Percentiles rank a stretch among this genome's conserved stretches.
Conservation (phyloP, 2,888 invertebrate species). For the Podotricha telesiphe region DNA sequence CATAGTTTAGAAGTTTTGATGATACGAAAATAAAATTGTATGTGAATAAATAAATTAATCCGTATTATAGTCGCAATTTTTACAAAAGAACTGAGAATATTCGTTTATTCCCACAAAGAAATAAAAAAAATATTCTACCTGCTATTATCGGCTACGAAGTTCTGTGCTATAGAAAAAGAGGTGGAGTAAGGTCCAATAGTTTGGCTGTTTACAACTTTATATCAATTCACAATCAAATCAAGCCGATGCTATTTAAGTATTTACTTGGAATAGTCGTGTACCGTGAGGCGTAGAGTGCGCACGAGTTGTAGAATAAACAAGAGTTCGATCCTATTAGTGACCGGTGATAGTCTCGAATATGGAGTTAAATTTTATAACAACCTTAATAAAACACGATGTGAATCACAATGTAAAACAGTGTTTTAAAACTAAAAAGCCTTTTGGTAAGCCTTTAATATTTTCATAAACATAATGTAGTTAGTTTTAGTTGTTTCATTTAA, state of each 20-base stretch:
- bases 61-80: background rate
- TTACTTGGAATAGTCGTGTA: slow-evolving; percentile 61
- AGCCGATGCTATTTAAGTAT: slow-evolving; percentile 63
- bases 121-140: slow-evolving; percentile 34
- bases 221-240: slow-evolving; percentile 61
- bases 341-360: slow-evolving; percentile 53
- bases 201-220: slow-evolving; percentile 55
- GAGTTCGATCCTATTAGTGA: slow-evolving; percentile 31
- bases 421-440: slow-evolving; percentile 77
- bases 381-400: slow-evolving; percentile 77
- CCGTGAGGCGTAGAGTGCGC: slow-evolving; percentile 52
- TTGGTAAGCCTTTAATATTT: slow-evolving; percentile 62
- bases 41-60: background rate
- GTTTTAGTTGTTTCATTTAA: too few species aligned
- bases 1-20: background rate
- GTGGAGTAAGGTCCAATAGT: slow-evolving; percentile 18
- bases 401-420: slow-evolving; percentile 80
- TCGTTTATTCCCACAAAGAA: background rate
- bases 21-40: background rate
- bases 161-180: background rate
- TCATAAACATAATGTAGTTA: background rate
- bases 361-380: slow-evolving; percentile 76
- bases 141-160: slow-evolving; percentile 29
- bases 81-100: background rate
- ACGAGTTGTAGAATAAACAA: slow-evolving; percentile 44